phyloP scores from a whole-genome alignment of 2,113 vertebrate species.

The Boleophthalmus pectinirostris region DNA sequence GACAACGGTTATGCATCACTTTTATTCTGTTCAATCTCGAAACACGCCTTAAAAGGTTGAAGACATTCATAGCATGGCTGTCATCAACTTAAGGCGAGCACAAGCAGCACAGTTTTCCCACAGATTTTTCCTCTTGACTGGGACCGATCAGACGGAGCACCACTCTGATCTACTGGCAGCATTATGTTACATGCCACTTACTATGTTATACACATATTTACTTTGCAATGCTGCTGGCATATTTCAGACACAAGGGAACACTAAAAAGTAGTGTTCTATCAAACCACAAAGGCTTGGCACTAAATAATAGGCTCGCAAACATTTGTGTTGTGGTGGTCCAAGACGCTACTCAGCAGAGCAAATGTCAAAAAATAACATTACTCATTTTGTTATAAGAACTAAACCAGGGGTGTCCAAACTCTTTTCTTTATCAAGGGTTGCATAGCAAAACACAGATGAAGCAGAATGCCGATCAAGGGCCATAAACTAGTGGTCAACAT shows the following conservation, averaged over 20 bases:
- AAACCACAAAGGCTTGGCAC: background rate
- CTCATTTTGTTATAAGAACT: too few species aligned
- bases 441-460: too few species aligned
- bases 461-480: too few species aligned
- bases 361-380: background rate
- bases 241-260: background rate
- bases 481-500: too few species aligned
- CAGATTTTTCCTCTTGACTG: slow-evolving; percentile 38
- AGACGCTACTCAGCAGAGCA: slow-evolving; percentile 25
- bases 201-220: slow-evolving; percentile 5
- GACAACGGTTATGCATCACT: slow-evolving; percentile 12
- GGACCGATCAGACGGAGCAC: slow-evolving; percentile 54
- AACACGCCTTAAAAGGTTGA: slow-evolving; percentile 32
- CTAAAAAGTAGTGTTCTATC: slow-evolving; percentile 4
- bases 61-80: slow-evolving; percentile 48
- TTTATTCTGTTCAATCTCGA: background rate
- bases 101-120: slow-evolving; percentile 51
- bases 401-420: too few species aligned
- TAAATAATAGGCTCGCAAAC: slow-evolving; percentile 19
- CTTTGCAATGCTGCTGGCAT: background rate
- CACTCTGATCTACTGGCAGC: slow-evolving; percentile 30
- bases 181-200: slow-evolving; percentile 27
- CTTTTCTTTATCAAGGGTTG: too few species aligned
- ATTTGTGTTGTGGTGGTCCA: slow-evolving; percentile 35
- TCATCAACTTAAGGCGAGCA: slow-evolving; percentile 37